Conservation (phyloP, 2,888 invertebrate species). For the Apotomis capreana region DNA sequence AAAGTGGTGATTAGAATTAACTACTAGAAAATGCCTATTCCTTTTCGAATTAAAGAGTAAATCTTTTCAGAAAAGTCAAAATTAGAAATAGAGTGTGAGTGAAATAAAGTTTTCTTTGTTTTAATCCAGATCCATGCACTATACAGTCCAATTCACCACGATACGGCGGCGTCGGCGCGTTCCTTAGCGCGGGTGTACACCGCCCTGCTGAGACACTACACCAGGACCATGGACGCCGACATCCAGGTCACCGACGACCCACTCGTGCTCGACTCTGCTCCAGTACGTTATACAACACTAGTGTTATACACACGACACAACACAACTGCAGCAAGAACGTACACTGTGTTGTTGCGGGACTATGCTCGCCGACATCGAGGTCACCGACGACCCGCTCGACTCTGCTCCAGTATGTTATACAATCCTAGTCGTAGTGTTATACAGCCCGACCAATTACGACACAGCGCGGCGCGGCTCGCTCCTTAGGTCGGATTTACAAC, state of each 20-base stretch:
- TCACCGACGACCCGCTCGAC: no score
- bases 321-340: no score
- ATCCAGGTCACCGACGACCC: conserved; percentile 69
- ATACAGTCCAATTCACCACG: conserved; percentile 70
- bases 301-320: no score
- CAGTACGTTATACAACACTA: conserved; percentile 48
- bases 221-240: conserved; percentile 57
- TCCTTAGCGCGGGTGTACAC: conserved; percentile 65
- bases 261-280: conserved; percentile 62
- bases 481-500: conserved; percentile 65
- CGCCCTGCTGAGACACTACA: conserved; percentile 68
- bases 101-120: neutral
- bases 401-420: no score
- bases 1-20: no score
- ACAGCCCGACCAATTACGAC: conserved; percentile 70
- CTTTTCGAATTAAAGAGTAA: no score
- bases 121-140: conserved; percentile 59
- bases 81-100: no score
- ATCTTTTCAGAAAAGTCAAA: no score
- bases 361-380: no score
- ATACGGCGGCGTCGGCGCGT: conserved; percentile 63
- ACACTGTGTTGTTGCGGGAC: no score
- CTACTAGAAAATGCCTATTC: no score
- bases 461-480: conserved; percentile 63
- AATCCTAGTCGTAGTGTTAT: conserved; percentile 59